Conservation (phyloP, 1,140 invertebrate species). For the Heterodera carotae region DNA sequence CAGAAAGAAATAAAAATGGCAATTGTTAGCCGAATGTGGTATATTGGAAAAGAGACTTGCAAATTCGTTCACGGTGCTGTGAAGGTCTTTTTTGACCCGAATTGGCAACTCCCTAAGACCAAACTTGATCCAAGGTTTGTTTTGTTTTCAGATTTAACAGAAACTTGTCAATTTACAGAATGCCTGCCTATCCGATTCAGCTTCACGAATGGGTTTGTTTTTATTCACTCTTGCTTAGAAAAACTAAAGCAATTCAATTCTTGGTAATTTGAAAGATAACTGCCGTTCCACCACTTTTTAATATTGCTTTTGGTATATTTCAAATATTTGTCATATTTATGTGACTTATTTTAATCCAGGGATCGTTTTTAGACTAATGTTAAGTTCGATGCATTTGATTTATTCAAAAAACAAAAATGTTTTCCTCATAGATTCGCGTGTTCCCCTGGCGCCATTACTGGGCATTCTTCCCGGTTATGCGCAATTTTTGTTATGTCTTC, state of each 20-base stretch:
- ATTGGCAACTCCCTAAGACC: constrained; percentile 7
- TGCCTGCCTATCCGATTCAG: constrained; percentile 6
- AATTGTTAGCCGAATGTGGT: constrained; percentile 1
- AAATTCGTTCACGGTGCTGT: constrained; percentile 10
- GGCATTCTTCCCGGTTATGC: background rate
- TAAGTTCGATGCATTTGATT: background rate
- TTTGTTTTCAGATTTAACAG: background rate
- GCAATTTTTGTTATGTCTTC: background rate
- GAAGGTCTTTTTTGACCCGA: constrained; percentile 20
- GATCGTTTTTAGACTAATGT: background rate
- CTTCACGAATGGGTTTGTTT: constrained; percentile 2
- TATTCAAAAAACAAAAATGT: too few species aligned
- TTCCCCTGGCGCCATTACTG: constrained; percentile 23
- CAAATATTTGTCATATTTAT: background rate
- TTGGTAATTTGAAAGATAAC: too few species aligned
- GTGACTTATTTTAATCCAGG: too few species aligned
- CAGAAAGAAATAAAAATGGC: constrained; percentile 5
- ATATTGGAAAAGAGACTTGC: constrained; percentile 13
- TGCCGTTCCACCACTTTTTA: background rate
- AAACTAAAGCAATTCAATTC: too few species aligned
- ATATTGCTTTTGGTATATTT: background rate
- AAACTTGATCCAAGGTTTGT: constrained; percentile 25
- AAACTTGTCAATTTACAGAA: background rate
- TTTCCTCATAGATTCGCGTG: constrained; percentile 20
- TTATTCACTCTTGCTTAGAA: background rate